Percentiles rank a stretch among this genome's conserved stretches.
Conservation (phyloP, 2,888 invertebrate species). For the Pyralis farinalis region DNA sequence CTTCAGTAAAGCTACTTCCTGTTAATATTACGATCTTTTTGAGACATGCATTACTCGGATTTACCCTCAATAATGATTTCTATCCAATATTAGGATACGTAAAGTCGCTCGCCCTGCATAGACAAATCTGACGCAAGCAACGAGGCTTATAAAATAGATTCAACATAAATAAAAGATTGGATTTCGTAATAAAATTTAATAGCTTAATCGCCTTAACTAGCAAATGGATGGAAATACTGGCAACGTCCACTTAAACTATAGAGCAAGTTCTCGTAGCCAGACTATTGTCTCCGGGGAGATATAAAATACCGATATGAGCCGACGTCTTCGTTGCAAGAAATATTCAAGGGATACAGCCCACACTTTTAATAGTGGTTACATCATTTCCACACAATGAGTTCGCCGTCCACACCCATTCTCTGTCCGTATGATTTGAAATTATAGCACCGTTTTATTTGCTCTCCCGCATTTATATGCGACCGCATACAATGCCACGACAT, state of each 20-base stretch:
- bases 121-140: no score
- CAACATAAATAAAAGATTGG: no score
- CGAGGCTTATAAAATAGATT: background rate
- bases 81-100: no score
- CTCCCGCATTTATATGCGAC: slow-evolving; percentile 78
- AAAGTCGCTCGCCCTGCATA: no score
- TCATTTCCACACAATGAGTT: slow-evolving; percentile 81
- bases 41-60: no score
- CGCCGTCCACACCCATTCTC: slow-evolving; percentile 81
- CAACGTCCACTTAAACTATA: slow-evolving; percentile 58
- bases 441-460: slow-evolving; percentile 81
- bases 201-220: slow-evolving; percentile 37
- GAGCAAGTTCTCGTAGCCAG: slow-evolving; percentile 70
- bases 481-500: slow-evolving; percentile 72
- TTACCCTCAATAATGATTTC: no score
- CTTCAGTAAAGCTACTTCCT: no score
- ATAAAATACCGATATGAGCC: slow-evolving; percentile 80
- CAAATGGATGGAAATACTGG: slow-evolving; percentile 57
- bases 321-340: slow-evolving; percentile 80
- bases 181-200: slow-evolving; percentile 30
- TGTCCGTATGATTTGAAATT: slow-evolving; percentile 82
- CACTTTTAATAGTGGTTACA: slow-evolving; percentile 81
- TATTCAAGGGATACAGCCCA: slow-evolving; percentile 80
- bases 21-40: no score
- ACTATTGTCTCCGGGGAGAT: slow-evolving; percentile 77